phyloP scores from a whole-genome alignment of 2,888 invertebrate genomes.

The Drepana falcataria region DNA sequence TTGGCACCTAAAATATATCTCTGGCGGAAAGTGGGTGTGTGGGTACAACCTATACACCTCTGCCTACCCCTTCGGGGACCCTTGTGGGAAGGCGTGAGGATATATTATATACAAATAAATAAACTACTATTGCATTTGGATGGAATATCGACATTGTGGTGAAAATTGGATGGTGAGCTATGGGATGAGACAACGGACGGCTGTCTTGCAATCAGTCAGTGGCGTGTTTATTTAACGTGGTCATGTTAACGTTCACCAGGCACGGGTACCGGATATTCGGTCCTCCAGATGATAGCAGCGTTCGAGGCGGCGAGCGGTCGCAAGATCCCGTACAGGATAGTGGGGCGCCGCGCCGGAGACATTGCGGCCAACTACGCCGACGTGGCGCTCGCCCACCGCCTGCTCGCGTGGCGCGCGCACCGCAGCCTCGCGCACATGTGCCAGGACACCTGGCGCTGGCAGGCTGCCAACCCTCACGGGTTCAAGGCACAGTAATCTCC shows the following conservation, averaged over 20 bases:
- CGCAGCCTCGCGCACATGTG: conserved; percentile 90
- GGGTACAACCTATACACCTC: too few species aligned
- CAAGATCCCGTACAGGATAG: conserved; percentile 84
- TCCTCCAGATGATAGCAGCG: conserved; percentile 89
- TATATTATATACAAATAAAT: too few species aligned
- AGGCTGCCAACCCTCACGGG: conserved; percentile 89
- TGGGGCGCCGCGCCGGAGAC: conserved; percentile 88
- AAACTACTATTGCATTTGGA: too few species aligned
- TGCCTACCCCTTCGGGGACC: too few species aligned
- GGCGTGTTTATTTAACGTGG: too few species aligned
- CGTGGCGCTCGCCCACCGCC: conserved; percentile 84
- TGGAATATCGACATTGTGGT: too few species aligned
- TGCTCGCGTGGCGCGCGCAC: conserved; percentile 91
- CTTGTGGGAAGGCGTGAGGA: too few species aligned
- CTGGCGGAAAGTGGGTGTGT: too few species aligned
- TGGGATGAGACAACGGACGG: too few species aligned
- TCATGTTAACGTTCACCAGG: conserved; percentile 31
- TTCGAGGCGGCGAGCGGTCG: conserved; percentile 87
- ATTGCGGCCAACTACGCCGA: conserved; percentile 92
- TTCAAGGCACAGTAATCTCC: conserved; percentile 41
- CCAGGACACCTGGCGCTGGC: conserved; percentile 92
- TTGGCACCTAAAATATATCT: too few species aligned
- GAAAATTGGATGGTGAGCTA: too few species aligned
- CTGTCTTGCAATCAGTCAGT: too few species aligned
- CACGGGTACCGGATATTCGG: conserved; percentile 91